Evolutionary conservation across 2,113 vertebrate species (phyloP).

Genomic region (Prochilodus magdalenae): DNA sequence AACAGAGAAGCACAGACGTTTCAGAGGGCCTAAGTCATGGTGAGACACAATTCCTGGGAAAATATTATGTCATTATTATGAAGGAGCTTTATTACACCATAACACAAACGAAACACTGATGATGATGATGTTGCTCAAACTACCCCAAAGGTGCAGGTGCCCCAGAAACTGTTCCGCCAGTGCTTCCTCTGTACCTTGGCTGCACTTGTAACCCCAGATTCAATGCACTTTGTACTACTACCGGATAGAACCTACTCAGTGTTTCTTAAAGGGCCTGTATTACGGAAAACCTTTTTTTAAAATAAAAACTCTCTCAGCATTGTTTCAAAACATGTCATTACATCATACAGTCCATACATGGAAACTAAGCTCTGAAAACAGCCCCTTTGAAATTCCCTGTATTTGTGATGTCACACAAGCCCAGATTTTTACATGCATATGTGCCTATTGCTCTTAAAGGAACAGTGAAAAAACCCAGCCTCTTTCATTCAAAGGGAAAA

Average conservation of each 20-base stretch:
- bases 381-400: no score
- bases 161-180: neutral
- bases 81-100: neutral
- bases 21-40: neutral
- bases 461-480: no score
- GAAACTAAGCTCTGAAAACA: no score
- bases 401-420: no score
- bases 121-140: neutral
- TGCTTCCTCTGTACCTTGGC: conserved; percentile 6
- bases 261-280: neutral
- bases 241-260: neutral
- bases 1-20: neutral
- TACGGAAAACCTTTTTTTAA: no score
- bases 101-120: neutral
- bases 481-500: no score
- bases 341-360: no score
- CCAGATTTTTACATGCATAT: no score
- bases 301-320: no score
- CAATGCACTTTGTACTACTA: neutral
- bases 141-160: neutral
- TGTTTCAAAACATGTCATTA: no score
- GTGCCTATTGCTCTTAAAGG: no score
- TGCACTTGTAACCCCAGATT: neutral
- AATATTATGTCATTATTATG: neutral
- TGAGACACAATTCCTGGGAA: neutral